Conservation (phyloP, 1,140 invertebrate genomes). For the Ceratitis capitata region DNA sequence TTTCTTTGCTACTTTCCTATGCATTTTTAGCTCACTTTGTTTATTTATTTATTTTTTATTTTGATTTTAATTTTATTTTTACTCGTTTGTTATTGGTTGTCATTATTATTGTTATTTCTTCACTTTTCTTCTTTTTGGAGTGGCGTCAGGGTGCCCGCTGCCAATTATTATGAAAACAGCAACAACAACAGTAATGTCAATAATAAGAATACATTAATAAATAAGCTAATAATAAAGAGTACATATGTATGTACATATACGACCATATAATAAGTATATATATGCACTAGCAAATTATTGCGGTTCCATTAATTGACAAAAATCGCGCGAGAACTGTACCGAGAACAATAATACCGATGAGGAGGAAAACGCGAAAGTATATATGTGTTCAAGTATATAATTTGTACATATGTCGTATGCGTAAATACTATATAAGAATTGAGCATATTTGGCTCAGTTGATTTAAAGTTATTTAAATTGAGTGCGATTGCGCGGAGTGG, state of each 20-base stretch:
- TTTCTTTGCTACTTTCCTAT: background rate
- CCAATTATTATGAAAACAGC: background rate
- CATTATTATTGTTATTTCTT: no score
- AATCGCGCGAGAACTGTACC: background rate
- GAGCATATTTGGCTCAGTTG: no score
- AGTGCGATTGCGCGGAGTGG: no score
- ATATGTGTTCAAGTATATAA: background rate
- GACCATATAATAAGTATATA: no score
- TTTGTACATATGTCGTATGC: background rate
- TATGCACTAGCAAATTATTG: background rate
- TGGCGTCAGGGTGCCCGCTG: conserved; percentile 11
- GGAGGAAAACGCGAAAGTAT: background rate
- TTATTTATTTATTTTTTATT: conserved; percentile 18
- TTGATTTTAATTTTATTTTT: conserved; percentile 19
- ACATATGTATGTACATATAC: background rate
- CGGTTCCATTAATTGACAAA: background rate
- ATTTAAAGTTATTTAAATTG: no score
- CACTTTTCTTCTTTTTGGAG: no score
- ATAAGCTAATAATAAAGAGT: background rate
- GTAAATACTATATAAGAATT: no score
- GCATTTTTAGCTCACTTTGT: background rate
- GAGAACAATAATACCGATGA: background rate
- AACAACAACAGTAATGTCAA: background rate
- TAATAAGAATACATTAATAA: background rate
- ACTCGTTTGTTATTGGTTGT: conserved; percentile 20